A percentile compares a stretch with the other conserved stretches of the same genome.
Evolutionary conservation across 2,113 vertebrate species (phyloP).

Genomic region (Campylomormyrus numenius): DNA sequence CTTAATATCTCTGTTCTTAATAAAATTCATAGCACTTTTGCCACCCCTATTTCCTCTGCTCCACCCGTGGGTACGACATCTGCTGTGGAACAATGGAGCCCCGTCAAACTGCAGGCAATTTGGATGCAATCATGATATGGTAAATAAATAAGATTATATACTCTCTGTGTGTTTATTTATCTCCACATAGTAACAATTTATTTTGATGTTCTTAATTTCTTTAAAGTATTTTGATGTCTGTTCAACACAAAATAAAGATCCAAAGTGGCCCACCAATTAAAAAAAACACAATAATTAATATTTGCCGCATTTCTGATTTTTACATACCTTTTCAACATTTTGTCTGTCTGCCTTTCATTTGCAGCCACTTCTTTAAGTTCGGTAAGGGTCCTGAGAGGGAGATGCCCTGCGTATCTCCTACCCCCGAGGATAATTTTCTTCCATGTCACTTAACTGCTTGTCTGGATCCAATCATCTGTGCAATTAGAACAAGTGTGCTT

Average conservation of each 20-base stretch:
- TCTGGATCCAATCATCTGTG: constrained; percentile 1
- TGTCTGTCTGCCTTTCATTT: not conserved
- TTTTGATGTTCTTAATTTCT: not conserved
- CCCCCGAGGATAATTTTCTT: not conserved
- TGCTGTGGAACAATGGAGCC: not conserved
- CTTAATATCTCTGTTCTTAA: not conserved
- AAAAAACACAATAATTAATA: not conserved
- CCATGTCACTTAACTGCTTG: not conserved
- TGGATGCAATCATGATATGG: not conserved
- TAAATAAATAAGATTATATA: not conserved
- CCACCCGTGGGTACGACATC: not conserved
- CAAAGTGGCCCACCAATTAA: not conserved
- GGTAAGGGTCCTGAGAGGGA: not conserved
- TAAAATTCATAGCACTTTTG: not conserved
- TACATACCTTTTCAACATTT: not conserved
- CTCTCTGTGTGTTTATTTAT: not conserved
- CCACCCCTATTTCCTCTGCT: not conserved
- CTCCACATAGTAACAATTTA: not conserved
- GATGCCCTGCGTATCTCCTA: not conserved
- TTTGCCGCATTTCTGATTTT: not conserved
- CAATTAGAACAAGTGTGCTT: not conserved
- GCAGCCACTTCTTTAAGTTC: not conserved
- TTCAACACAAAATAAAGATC: not conserved
- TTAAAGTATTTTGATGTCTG: not conserved
- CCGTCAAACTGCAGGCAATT: not conserved